Conservation (phyloP, 2,113 vertebrate genomes). For the Tragelaphus strepsiceros region DNA sequence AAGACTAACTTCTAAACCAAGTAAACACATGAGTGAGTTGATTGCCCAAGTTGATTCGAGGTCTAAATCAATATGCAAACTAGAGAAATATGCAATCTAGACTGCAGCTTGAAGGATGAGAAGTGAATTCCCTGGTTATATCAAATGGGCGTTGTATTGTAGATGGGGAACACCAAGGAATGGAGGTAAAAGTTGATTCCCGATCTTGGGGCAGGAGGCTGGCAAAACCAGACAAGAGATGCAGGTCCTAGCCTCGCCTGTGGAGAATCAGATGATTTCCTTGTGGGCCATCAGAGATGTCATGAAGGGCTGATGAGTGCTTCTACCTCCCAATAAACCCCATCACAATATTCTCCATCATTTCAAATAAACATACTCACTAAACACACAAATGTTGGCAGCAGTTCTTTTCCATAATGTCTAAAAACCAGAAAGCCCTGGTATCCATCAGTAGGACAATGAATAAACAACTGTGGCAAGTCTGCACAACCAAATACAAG, state of each 20-base stretch:
- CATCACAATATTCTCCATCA: background rate
- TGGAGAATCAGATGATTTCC: too few species aligned
- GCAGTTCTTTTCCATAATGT: background rate
- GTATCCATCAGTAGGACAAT: background rate
- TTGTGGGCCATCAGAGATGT: background rate
- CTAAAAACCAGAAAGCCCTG: background rate
- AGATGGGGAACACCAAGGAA: background rate
- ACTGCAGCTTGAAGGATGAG: background rate
- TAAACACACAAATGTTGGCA: background rate
- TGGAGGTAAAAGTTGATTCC: background rate
- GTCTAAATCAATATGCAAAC: background rate
- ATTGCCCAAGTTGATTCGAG: background rate
- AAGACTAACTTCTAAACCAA: background rate
- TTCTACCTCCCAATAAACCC: background rate
- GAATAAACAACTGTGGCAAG: background rate
- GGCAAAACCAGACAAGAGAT: background rate
- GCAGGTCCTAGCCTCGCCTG: too few species aligned
- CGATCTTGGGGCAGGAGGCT: background rate
- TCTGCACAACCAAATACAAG: background rate
- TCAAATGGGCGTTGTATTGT: background rate
- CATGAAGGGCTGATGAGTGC: background rate
- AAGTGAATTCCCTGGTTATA: background rate
- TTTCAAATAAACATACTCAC: background rate
- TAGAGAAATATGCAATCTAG: background rate
- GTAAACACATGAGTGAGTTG: background rate